phyloP scores from a whole-genome alignment of 2,797 vertebrate genomes.

The Australoheros facetus region DNA sequence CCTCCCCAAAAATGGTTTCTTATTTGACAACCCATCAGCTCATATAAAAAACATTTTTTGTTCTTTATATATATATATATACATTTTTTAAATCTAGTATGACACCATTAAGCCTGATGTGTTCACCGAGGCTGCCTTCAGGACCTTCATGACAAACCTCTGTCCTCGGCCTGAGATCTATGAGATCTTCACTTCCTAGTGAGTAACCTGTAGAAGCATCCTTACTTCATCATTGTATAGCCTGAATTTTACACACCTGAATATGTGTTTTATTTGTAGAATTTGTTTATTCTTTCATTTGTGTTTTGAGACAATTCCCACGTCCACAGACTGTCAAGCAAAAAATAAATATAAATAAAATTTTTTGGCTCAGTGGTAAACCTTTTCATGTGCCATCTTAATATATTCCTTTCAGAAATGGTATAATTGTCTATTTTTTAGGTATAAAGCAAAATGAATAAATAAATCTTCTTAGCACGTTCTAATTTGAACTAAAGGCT shows the following conservation, averaged over 20 bases:
- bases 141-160: slow-evolving; percentile 87
- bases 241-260: neutral
- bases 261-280: neutral
- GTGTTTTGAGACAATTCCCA: neutral
- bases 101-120: slow-evolving; percentile 94
- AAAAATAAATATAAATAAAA: neutral
- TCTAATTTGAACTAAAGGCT: neutral
- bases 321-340: neutral
- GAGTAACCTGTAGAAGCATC: slow-evolving; percentile 63
- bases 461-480: no score
- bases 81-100: slow-evolving; percentile 74
- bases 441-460: neutral
- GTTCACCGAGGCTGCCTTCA: slow-evolving; percentile 91
- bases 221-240: neutral
- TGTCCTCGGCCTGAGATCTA: slow-evolving; percentile 95
- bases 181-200: slow-evolving; percentile 98
- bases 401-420: neutral
- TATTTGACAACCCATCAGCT: neutral
- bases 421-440: neutral
- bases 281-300: neutral
- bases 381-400: neutral
- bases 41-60: neutral
- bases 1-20: no score
- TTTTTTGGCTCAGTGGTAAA: neutral
- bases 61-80: neutral